Percentiles rank a stretch among this genome's conserved stretches.
Conservation (phyloP, 2,113 vertebrate species). For the Ahaetulla prasina region DNA sequence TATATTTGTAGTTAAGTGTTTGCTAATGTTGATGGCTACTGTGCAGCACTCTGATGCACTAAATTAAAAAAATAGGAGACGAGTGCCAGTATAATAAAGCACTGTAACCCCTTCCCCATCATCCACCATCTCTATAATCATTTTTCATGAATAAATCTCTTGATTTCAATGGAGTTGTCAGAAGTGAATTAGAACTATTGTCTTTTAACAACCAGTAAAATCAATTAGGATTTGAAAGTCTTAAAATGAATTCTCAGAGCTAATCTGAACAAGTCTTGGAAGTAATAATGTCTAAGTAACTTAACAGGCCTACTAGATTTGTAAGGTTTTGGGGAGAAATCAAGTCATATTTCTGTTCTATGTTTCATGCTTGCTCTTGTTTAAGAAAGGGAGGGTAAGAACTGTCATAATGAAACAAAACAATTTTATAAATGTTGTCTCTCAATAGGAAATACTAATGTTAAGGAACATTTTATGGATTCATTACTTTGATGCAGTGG, state of each 20-base stretch:
- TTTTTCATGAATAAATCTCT: neutral
- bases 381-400: constrained; percentile 8
- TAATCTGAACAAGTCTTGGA: neutral
- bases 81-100: neutral
- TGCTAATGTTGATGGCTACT: neutral
- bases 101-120: neutral
- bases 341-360: constrained; percentile 21
- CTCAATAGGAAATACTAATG: neutral
- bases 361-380: neutral
- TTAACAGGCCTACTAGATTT: neutral
- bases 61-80: neutral
- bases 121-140: neutral
- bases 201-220: neutral
- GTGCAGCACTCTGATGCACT: neutral
- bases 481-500: neutral
- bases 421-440: neutral
- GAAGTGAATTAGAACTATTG: neutral
- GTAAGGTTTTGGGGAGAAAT: constrained; percentile 1
- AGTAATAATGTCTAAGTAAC: neutral
- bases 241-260: constrained; percentile 5
- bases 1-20: neutral
- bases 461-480: neutral
- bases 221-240: constrained; percentile 9
- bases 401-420: constrained; percentile 7
- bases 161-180: neutral